Conservation (phyloP, 1,140 invertebrate species). For the Homarus americanus region DNA sequence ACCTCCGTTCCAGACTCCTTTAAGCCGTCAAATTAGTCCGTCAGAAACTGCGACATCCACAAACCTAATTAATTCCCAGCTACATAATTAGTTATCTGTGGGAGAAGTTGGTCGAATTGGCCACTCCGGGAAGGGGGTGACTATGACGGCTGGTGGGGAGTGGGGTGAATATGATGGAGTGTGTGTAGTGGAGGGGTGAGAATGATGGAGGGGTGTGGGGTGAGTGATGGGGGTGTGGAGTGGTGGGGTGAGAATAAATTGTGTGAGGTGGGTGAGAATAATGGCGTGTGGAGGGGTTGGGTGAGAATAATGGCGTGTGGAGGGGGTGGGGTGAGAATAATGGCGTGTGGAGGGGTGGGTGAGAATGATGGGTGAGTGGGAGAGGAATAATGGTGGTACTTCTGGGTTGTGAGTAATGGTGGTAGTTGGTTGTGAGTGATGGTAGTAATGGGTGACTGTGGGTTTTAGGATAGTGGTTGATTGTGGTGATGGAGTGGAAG, state of each 20-base stretch:
- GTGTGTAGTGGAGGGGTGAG: neutral
- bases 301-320: neutral
- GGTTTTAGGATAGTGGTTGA: no score
- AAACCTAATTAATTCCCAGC: constrained; percentile 47
- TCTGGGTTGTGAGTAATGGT: neutral
- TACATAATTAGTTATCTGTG: constrained; percentile 39
- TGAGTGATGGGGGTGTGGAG: neutral
- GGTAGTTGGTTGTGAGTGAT: neutral
- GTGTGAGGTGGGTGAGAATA: neutral
- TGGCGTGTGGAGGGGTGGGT: neutral
- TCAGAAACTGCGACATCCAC: constrained; percentile 39
- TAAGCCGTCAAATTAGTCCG: constrained; percentile 38
- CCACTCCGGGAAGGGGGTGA: neutral
- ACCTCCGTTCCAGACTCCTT: neutral
- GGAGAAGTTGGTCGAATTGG: neutral
- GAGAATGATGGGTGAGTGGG: neutral
- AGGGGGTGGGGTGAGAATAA: neutral
- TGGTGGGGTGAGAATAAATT: neutral
- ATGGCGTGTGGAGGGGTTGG: neutral
- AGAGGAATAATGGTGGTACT: no score
- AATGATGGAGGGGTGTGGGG: neutral
- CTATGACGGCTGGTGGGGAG: neutral
- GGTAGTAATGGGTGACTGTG: neutral
- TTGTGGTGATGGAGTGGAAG: no score
- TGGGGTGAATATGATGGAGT: neutral